A percentile compares a stretch with the other conserved stretches of the same genome.
Conservation (phyloP, 2,888 invertebrate genomes). For the Campaea margaritaria region DNA sequence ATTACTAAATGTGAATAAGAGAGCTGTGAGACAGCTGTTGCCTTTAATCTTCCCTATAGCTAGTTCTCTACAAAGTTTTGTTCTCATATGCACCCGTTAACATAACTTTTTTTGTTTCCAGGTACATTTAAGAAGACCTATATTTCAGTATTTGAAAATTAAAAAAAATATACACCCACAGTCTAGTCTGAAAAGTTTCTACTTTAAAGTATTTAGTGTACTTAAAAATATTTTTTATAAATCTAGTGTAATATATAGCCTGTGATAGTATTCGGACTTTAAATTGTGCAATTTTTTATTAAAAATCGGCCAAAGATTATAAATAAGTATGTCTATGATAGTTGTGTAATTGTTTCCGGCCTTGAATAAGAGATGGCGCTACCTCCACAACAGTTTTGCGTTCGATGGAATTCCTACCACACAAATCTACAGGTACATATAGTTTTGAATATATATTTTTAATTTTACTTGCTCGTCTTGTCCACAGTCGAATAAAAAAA, state of each 20-base stretch:
- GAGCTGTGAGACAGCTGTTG: no score
- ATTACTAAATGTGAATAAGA: no score
- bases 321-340: constrained; percentile 41
- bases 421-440: constrained; percentile 88
- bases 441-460: no score
- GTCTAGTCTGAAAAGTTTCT: constrained; percentile 82
- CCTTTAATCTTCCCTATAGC: no score
- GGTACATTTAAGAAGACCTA: constrained; percentile 52
- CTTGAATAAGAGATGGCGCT: constrained; percentile 70
- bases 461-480: no score
- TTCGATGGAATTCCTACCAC: constrained; percentile 93
- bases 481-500: no score
- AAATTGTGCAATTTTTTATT: constrained; percentile 62
- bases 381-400: constrained; percentile 88
- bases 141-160: constrained; percentile 67
- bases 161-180: constrained; percentile 45
- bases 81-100: no score
- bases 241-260: constrained; percentile 45
- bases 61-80: no score
- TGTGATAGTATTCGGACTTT: constrained; percentile 49
- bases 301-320: constrained; percentile 64
- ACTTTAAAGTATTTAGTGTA: constrained; percentile 71
- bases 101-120: constrained; percentile 50
- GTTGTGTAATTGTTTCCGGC: constrained; percentile 40
- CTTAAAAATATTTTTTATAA: constrained; percentile 63